Conservation (phyloP, 1,140 invertebrate species). For the Ericerus pela region DNA sequence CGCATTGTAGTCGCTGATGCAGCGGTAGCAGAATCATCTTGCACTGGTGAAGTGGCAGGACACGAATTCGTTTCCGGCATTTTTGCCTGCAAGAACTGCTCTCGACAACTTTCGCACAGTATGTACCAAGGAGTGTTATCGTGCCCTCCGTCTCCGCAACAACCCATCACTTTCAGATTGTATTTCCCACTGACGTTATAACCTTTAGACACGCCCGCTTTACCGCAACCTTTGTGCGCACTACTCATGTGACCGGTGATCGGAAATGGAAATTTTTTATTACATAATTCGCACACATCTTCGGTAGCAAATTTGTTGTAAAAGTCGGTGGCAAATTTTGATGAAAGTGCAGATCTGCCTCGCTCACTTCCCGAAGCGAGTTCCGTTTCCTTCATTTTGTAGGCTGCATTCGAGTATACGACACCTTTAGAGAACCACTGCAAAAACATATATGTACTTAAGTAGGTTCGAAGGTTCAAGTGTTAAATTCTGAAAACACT, state of each 20-base stretch:
- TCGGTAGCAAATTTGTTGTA: constrained; percentile 33
- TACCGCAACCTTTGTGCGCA: constrained; percentile 77
- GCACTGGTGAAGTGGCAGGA: no score
- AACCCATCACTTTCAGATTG: constrained; percentile 58
- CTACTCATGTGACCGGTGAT: constrained; percentile 84
- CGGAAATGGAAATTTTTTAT: constrained; percentile 53
- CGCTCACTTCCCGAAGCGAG: no score
- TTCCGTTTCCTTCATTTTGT: no score
- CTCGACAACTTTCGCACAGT: constrained; percentile 74
- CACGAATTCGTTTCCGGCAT: no score
- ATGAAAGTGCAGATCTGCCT: no score
- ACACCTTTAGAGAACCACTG: no score
- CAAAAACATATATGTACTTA: no score
- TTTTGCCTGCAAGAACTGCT: constrained; percentile 55
- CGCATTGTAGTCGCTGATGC: no score
- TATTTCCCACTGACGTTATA: constrained; percentile 75
- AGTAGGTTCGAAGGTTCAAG: no score
- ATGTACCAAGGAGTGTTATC: constrained; percentile 80
- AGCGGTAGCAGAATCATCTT: no score
- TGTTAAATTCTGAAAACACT: no score
- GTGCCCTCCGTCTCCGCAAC: constrained; percentile 72
- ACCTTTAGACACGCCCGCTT: constrained; percentile 68
- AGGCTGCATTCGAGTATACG: no score
- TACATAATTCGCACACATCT: constrained; percentile 76
- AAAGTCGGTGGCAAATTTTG: not conserved